Conservation (phyloP, 2,113 vertebrate species). For the Cairina moschata region DNA sequence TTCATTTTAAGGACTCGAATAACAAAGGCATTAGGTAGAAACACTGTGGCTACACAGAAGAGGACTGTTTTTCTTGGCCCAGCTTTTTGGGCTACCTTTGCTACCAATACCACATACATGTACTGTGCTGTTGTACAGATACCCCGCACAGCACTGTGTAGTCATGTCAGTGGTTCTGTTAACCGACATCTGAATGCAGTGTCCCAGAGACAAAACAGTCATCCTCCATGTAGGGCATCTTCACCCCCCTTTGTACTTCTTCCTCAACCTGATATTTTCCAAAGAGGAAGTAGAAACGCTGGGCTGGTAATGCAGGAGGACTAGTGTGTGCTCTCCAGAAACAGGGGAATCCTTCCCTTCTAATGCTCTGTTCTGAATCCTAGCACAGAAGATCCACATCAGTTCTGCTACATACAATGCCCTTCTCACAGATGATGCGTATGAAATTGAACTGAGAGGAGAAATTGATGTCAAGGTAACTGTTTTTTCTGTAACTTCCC, state of each 20-base stretch:
- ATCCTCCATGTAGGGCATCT: background rate
- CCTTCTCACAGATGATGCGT: conserved; percentile 83
- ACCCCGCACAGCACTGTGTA: background rate
- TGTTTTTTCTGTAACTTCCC: background rate
- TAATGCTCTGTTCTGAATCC: background rate
- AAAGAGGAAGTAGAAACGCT: background rate
- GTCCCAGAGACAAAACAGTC: too few relatives aligned
- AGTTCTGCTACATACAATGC: conserved; percentile 86
- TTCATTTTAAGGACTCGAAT: background rate
- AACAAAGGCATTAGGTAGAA: background rate
- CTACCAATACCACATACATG: background rate
- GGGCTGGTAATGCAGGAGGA: background rate
- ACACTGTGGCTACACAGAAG: background rate
- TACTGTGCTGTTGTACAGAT: background rate
- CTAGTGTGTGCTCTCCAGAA: background rate
- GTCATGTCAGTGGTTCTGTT: background rate
- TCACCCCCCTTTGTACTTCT: background rate
- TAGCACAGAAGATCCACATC: conserved; percentile 89
- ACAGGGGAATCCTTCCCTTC: background rate
- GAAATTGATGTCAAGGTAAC: conserved; percentile 92
- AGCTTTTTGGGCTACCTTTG: background rate
- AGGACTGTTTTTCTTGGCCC: background rate
- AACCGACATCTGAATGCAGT: accelerated
- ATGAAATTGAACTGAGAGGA: conserved; percentile 86
- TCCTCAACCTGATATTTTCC: background rate